These are phyloP conservation scores for Mythimna ferrago DNA, from an alignment of 2,888 invertebrate genomes.

Conservation along the genomic window DNA sequence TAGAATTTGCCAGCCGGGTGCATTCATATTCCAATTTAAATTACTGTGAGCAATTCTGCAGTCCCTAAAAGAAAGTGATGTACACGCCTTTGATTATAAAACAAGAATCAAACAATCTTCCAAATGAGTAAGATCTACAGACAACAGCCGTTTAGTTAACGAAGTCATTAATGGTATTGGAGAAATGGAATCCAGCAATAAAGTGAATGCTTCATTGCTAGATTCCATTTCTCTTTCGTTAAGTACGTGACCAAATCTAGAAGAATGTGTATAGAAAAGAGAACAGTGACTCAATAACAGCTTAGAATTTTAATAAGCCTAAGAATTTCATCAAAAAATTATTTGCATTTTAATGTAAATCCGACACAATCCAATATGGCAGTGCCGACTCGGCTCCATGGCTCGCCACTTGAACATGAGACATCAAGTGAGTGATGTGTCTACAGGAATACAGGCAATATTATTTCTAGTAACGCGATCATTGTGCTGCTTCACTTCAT, in stretches of 20 bases:
- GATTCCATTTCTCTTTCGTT: neutral
- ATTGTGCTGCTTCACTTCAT: slow-evolving; percentile 33
- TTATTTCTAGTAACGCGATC: slow-evolving; percentile 39
- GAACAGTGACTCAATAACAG: slow-evolving; percentile 5
- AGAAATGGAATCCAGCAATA: neutral
- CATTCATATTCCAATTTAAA: neutral
- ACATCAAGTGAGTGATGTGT: slow-evolving; percentile 30
- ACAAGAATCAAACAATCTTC: neutral
- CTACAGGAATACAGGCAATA: slow-evolving; percentile 15
- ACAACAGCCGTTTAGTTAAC: neutral
- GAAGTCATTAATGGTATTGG: neutral
- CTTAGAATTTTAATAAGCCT: slow-evolving; percentile 3
- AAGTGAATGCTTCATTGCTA: neutral
- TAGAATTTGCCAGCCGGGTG: neutral
- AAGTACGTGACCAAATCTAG: neutral
- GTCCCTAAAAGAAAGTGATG: neutral
- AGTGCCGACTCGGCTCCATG: neutral
- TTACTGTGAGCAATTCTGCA: neutral
- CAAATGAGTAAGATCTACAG: neutral
- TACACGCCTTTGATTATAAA: neutral
- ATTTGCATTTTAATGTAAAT: slow-evolving; percentile 27
- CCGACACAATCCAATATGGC: slow-evolving; percentile 24
- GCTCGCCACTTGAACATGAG: slow-evolving; percentile 39
- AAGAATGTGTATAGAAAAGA: slow-evolving; percentile 3
- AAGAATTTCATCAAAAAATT: slow-evolving; percentile 41